A percentile compares a stretch with the other conserved stretches of the same genome.
Evolutionary conservation across 2,797 vertebrate genomes (phyloP).

Genomic region (Dryobates pubescens): DNA sequence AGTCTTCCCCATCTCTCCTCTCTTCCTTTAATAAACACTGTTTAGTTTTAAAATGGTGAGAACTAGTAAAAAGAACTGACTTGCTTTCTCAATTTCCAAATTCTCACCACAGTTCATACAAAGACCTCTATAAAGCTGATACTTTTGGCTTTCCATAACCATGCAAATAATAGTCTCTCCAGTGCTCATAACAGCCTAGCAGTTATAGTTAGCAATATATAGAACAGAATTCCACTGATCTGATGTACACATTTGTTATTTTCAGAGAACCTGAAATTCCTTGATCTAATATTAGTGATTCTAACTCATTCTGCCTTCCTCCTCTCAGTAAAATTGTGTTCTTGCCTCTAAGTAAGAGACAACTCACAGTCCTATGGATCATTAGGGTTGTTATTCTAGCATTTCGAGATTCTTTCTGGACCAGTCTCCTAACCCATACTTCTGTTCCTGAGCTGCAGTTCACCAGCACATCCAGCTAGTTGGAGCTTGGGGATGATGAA

Average conservation of each 20-base stretch:
- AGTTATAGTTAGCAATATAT: neutral
- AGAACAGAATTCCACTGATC: neutral
- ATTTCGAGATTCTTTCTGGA: neutral
- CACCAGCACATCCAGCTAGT: neutral
- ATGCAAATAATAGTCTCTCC: neutral
- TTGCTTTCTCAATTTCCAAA: neutral
- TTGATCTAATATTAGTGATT: neutral
- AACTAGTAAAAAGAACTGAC: neutral
- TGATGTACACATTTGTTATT: neutral
- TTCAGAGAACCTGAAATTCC: neutral
- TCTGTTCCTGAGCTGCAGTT: neutral
- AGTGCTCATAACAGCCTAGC: neutral
- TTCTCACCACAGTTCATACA: neutral
- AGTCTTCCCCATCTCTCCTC: neutral
- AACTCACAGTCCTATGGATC: neutral
- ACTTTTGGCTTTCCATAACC: neutral
- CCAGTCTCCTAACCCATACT: neutral
- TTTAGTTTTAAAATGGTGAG: neutral
- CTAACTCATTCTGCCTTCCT: neutral
- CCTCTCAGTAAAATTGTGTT: neutral
- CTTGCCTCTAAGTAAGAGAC: neutral
- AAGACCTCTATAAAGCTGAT: neutral
- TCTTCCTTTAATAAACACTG: neutral
- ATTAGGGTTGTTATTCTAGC: neutral
- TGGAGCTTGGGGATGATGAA: neutral